Conservation (phyloP, 2,888 invertebrate species). For the Ochropleura plecta region DNA sequence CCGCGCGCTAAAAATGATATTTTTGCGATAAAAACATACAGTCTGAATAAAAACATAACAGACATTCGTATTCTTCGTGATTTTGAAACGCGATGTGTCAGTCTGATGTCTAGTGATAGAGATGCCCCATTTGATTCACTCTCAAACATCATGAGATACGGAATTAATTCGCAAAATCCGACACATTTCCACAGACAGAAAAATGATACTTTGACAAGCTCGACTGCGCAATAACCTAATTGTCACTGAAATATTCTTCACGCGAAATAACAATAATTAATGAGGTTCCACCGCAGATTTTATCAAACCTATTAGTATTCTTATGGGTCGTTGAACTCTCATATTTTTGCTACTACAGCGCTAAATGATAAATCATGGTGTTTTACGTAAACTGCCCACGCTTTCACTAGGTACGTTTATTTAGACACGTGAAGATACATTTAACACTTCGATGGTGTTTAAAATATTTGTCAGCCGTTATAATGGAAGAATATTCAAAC, state of each 20-base stretch:
- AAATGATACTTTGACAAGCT: slow-evolving; percentile 49
- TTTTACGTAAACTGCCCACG: slow-evolving; percentile 63
- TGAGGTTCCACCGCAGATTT: slow-evolving; percentile 22
- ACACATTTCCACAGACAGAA: slow-evolving; percentile 33
- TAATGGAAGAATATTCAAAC: slow-evolving; percentile 63
- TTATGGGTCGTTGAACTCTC: slow-evolving; percentile 54
- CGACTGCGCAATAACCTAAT: slow-evolving; percentile 37
- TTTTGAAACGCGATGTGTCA: slow-evolving; percentile 34
- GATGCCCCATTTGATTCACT: slow-evolving; percentile 41
- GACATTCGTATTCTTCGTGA: slow-evolving; percentile 38
- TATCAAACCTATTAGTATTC: slow-evolving; percentile 28
- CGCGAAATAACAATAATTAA: slow-evolving; percentile 42
- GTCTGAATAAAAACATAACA: slow-evolving; percentile 26
- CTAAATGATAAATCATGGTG: slow-evolving; percentile 75
- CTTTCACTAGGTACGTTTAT: slow-evolving; percentile 55
- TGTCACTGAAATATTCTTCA: slow-evolving; percentile 49
- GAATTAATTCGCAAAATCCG: slow-evolving; percentile 48
- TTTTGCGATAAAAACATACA: slow-evolving; percentile 25
- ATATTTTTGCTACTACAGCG: slow-evolving; percentile 53
- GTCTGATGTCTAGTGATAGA: slow-evolving; percentile 42
- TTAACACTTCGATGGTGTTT: slow-evolving; percentile 75
- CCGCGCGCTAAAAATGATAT: slow-evolving; percentile 15
- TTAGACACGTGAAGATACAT: slow-evolving; percentile 72
- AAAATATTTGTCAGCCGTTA: slow-evolving; percentile 74
- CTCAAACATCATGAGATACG: slow-evolving; percentile 36